These are phyloP conservation scores for Protobothrops mucrosquamatus DNA, from an alignment of 2,113 vertebrate species.

Conservation along the genomic window DNA sequence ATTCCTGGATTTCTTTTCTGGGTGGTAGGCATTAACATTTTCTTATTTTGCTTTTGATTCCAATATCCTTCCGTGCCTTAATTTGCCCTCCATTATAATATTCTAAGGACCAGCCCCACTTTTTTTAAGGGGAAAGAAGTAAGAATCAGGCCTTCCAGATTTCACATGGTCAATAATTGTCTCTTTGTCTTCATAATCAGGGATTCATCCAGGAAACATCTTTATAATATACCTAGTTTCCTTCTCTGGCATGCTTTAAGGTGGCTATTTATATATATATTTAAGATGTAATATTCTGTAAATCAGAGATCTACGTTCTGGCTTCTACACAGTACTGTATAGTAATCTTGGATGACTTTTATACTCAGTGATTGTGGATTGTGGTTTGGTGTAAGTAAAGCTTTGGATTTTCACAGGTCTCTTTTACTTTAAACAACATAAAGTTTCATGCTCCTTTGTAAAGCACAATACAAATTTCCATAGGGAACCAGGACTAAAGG, in stretches of 20 bases:
- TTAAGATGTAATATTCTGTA: no score
- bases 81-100: background rate
- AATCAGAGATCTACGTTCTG: no score
- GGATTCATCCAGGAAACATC: background rate
- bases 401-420: slow-evolving; percentile 1
- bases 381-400: background rate
- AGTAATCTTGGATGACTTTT: no score
- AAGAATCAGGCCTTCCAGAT: no score
- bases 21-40: background rate
- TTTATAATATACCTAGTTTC: background rate
- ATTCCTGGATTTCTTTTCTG: background rate
- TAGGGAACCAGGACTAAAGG: slow-evolving; percentile 21
- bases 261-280: no score
- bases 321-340: no score
- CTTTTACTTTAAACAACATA: slow-evolving; percentile 12
- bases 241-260: background rate
- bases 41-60: background rate
- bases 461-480: background rate
- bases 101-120: background rate
- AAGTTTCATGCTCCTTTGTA: slow-evolving; percentile 3
- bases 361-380: slow-evolving; percentile 20
- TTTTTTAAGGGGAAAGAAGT: no score
- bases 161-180: background rate
- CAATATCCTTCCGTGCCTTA: background rate
- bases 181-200: background rate